Conservation (phyloP, 2,113 vertebrate genomes). For the Collichthys lucidus region DNA sequence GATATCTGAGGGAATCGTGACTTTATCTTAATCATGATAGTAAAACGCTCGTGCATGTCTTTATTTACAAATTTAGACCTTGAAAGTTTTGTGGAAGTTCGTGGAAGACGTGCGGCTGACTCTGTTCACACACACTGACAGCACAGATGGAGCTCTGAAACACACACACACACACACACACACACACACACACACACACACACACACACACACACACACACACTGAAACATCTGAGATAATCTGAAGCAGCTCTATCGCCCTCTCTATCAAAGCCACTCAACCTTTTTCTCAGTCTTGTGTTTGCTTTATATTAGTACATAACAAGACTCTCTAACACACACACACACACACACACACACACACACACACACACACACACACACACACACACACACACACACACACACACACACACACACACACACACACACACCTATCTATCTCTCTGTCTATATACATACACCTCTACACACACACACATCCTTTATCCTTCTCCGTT, state of each 20-base stretch:
- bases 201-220: conserved; percentile 9
- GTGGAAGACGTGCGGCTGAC: too few species aligned
- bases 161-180: conserved; percentile 1
- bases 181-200: neutral
- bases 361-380: too few species aligned
- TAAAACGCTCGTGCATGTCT: neutral
- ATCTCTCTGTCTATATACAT: too few species aligned
- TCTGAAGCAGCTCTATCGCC: conserved; percentile 33
- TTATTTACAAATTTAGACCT: neutral
- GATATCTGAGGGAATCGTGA: neutral
- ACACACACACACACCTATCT: neutral
- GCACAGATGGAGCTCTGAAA: conserved; percentile 34
- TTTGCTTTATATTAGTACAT: conserved; percentile 16
- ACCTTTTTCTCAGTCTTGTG: conserved; percentile 16
- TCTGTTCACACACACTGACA: neutral
- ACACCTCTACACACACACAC: neutral
- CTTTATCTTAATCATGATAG: neutral
- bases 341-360: too few species aligned
- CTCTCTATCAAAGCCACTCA: conserved; percentile 41
- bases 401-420: too few species aligned
- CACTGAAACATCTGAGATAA: conserved; percentile 51
- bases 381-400: neutral
- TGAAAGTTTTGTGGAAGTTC: neutral
- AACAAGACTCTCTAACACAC: neutral
- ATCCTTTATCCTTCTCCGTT: neutral